phyloP scores from a whole-genome alignment of 2,113 vertebrate genomes.

The Ictidomys tridecemlineatus region DNA sequence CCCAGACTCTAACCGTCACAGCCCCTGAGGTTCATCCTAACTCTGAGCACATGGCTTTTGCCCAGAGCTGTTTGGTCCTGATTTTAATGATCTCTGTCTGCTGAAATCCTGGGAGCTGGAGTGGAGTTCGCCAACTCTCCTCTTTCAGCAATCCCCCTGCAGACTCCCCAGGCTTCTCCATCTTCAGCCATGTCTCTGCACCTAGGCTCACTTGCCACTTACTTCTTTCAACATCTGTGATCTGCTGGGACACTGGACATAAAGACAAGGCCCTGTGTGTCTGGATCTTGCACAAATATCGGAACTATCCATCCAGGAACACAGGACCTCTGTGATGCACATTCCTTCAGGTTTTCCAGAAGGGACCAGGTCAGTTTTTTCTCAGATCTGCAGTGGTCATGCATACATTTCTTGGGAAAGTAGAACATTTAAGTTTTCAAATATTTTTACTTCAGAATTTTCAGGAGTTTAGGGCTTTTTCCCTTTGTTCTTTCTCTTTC shows the following conservation, averaged over 20 bases:
- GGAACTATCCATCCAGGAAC: fast-evolving
- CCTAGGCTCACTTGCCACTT: neutral
- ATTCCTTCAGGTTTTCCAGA: too few species aligned
- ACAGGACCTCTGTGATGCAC: fast-evolving
- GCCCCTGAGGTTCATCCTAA: too few species aligned
- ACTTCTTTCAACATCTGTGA: neutral
- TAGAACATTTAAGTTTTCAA: neutral
- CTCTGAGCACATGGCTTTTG: neutral
- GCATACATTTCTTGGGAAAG: neutral
- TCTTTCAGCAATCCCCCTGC: neutral
- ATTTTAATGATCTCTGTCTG: neutral
- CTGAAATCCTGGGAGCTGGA: neutral
- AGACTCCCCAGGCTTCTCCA: neutral
- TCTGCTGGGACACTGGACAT: neutral
- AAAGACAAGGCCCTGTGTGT: neutral
- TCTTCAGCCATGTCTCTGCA: neutral
- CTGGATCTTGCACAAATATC: neutral
- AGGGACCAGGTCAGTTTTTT: neutral
- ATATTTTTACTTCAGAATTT: neutral
- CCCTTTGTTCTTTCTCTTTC: neutral
- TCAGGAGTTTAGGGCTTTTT: neutral
- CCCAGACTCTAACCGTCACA: fast-evolving
- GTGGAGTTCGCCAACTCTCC: neutral
- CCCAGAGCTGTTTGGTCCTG: neutral
- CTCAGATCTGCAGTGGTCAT: neutral